Percentiles rank a stretch among this genome's conserved stretches.
Evolutionary conservation across 2,113 vertebrate species (phyloP).

Genomic region (Percopsis transmontana): DNA sequence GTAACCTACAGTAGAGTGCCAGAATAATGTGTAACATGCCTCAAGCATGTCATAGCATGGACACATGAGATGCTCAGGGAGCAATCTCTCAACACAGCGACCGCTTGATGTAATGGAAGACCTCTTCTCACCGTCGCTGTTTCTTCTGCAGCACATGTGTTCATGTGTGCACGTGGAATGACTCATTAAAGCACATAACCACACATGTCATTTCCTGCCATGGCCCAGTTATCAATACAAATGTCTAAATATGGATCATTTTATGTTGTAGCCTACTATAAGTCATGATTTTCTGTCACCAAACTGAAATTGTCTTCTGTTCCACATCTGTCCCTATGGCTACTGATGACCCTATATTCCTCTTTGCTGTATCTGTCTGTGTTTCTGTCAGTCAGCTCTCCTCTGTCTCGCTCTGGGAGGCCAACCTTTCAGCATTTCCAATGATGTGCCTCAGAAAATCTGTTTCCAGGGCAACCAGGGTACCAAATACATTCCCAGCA

Average conservation of each 20-base stretch:
- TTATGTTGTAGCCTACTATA: constrained; percentile 13
- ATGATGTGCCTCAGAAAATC: constrained; percentile 77
- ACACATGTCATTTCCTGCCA: constrained; percentile 44
- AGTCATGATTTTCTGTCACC: constrained; percentile 13
- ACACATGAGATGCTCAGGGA: constrained; percentile 23
- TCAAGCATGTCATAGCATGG: constrained; percentile 22
- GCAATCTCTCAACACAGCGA: constrained; percentile 17
- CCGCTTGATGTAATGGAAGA: constrained; percentile 46
- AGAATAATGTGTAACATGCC: constrained; percentile 41
- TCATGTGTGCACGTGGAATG: constrained; percentile 49
- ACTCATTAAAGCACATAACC: constrained; percentile 61
- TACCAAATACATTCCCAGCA: constrained; percentile 73
- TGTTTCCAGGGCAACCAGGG: constrained; percentile 83
- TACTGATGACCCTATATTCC: constrained; percentile 31
- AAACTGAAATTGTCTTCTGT: neutral
- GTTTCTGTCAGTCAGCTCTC: constrained; percentile 69
- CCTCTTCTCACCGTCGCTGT: constrained; percentile 15
- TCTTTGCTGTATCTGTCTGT: constrained; percentile 34
- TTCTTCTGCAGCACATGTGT: constrained; percentile 41
- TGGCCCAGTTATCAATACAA: constrained; percentile 25
- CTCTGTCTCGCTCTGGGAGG: constrained; percentile 68
- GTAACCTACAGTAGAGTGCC: constrained; percentile 42
- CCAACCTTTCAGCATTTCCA: constrained; percentile 77
- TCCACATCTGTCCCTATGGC: constrained; percentile 10
- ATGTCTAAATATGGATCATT: neutral